Evolutionary conservation across 1,140 invertebrate species (phyloP).

Genomic region (Drosophila saltans): DNA sequence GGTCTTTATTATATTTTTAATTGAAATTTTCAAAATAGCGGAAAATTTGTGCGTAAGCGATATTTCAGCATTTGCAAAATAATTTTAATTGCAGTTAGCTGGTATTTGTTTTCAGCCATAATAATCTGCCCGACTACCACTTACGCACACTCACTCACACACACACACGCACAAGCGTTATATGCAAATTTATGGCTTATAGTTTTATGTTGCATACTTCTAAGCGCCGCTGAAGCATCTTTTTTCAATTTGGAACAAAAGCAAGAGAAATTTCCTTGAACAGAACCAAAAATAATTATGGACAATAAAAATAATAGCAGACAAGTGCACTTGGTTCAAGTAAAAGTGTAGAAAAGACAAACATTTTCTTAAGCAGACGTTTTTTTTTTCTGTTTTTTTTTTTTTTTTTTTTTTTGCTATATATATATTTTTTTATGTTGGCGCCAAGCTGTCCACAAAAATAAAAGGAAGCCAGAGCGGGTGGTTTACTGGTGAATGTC

Average conservation of each 20-base stretch:
- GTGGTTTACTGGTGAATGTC: conserved; percentile 1
- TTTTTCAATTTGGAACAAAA: conserved; percentile 10
- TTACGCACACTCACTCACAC: conserved; percentile 18
- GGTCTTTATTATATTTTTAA: not conserved
- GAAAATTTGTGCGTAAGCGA: not conserved
- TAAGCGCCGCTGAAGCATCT: not conserved
- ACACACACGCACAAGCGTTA: not conserved
- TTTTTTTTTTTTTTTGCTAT: not conserved
- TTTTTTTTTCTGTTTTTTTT: conserved; percentile 28
- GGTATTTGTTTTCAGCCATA: not conserved
- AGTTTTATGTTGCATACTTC: conserved; percentile 19
- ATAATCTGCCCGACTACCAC: not conserved
- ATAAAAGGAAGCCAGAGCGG: conserved; percentile 60
- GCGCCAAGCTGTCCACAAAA: conserved; percentile 72
- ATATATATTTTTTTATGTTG: conserved; percentile 66
- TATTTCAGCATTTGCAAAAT: not conserved
- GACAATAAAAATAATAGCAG: not conserved
- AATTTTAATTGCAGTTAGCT: conserved; percentile 3
- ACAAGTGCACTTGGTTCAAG: not conserved
- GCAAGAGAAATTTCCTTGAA: conserved; percentile 2
- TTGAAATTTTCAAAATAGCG: not conserved
- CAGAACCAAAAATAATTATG: conserved; percentile 5
- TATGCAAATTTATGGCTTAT: not conserved
- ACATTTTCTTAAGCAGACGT: conserved; percentile 41
- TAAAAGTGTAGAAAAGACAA: conserved; percentile 6